Evolutionary conservation across 1,140 invertebrate genomes (phyloP).

Genomic region (Calosoma granatense): DNA sequence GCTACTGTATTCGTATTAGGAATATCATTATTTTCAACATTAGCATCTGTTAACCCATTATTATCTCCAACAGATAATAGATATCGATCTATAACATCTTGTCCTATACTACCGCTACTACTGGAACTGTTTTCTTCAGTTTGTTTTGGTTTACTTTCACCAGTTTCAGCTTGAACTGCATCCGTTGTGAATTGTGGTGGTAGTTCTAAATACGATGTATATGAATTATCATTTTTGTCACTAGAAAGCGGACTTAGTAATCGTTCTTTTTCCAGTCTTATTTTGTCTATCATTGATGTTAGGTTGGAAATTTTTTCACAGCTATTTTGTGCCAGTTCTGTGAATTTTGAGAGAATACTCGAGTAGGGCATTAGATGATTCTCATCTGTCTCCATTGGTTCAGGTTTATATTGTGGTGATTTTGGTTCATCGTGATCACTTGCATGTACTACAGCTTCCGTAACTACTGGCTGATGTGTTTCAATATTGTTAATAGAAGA

Average conservation of each 20-base stretch:
- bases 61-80: background rate
- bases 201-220: slow-evolving; percentile 23
- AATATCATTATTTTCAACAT: background rate
- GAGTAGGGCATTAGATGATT: no score
- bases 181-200: slow-evolving; percentile 15
- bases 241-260: slow-evolving; percentile 19
- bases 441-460: no score
- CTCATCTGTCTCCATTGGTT: no score
- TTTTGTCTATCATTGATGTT: slow-evolving; percentile 42
- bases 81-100: background rate
- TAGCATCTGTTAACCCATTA: background rate
- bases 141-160: background rate
- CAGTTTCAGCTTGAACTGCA: no score
- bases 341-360: slow-evolving; percentile 21
- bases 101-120: background rate
- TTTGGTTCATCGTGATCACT: no score
- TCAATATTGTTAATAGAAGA: no score
- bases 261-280: slow-evolving; percentile 40
- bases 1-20: background rate
- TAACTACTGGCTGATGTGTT: no score
- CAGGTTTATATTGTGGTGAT: no score
- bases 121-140: background rate
- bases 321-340: slow-evolving; percentile 41
- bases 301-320: slow-evolving; percentile 41
- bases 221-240: slow-evolving; percentile 16